phyloP scores from a whole-genome alignment of 2,113 vertebrate genomes.

The Corythornis madagascariensis region DNA sequence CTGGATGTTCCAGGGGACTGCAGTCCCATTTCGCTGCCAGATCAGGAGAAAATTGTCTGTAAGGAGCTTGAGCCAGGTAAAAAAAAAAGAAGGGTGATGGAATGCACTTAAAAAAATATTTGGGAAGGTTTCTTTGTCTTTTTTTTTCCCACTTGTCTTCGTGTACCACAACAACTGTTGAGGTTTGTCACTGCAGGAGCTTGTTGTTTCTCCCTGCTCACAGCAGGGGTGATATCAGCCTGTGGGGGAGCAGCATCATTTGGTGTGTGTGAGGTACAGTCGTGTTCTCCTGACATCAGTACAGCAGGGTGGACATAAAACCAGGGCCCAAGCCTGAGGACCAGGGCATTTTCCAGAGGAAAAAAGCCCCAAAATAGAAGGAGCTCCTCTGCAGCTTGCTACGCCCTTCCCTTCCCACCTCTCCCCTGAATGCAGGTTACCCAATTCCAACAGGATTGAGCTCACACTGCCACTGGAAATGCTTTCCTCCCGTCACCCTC shows the following conservation, averaged over 20 bases:
- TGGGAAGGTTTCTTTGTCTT: background rate
- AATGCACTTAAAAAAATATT: background rate
- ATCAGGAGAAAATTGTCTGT: background rate
- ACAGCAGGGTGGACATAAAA: background rate
- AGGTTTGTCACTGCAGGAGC: slow-evolving; percentile 2
- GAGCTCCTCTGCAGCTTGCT: background rate
- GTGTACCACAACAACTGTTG: background rate
- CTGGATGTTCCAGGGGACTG: background rate
- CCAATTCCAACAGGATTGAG: slow-evolving; percentile 14
- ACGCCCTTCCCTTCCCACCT: slow-evolving; percentile 55
- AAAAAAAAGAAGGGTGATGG: background rate
- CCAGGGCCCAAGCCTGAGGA: background rate
- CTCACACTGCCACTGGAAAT: slow-evolving; percentile 28
- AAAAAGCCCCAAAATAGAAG: background rate
- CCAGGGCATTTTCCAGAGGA: background rate
- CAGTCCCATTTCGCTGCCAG: background rate
- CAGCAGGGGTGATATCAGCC: background rate
- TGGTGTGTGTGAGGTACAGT: background rate
- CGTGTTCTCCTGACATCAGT: background rate
- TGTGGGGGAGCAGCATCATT: background rate
- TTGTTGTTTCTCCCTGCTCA: background rate
- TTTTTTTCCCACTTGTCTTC: background rate
- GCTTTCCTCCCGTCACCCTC: slow-evolving; percentile 28
- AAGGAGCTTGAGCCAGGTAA: background rate
- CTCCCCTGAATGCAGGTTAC: slow-evolving; percentile 58